Base-by-base conservation (phyloP, 2,797 vertebrate genomes). In the Channa striata region DNA sequence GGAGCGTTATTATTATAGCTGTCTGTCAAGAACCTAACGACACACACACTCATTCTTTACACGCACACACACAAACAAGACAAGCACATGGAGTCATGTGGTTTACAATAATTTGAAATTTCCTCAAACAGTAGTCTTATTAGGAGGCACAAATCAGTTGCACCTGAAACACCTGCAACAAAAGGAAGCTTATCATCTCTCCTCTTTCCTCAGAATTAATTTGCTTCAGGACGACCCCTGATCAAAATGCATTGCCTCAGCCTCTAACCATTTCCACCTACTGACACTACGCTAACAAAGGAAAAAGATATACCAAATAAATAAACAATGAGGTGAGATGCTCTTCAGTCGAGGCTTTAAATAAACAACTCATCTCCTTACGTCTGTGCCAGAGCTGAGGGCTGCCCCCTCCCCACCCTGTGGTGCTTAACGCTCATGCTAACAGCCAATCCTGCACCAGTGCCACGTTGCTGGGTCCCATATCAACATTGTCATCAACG, bases 401-500 rank as follows among this genome's bases (percentile, higher is more conserved):
- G 72, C 74, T 67, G 2, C 77, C 80, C 67, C 59, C 65, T 51
- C 25, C 43, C 72, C 2, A 77, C 82, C 81, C 90, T 82, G 63
- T 87, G 86, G 91, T 94, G 85, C 87, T 95, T 95, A 96, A 95
- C 91, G 68, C 80, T 89, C 83, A 90, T 90, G 91, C 94, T 93
- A 94, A 92, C 93, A 95, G 92, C 87, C 93, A 95, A 94, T 94
- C 91, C 86, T 93, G 72, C 50, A 50, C 72, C 19, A 42, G 72
- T 63, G 84, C 79, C 6, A 50, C 62, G 51, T 85, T 84, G 84
- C 87, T 61, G 79, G 80, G 85, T 89, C 90, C 90, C 93, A 92
- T 96, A 96, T 96, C 95, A 96, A 95, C 93, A 93, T 89, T 95
- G 95, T 95, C 95, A 97, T 96, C 96, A 94, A 83, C 66, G 74